Base-by-base conservation (phyloP, 2,888 invertebrate species). In the Hymenopus coronatus region DNA sequence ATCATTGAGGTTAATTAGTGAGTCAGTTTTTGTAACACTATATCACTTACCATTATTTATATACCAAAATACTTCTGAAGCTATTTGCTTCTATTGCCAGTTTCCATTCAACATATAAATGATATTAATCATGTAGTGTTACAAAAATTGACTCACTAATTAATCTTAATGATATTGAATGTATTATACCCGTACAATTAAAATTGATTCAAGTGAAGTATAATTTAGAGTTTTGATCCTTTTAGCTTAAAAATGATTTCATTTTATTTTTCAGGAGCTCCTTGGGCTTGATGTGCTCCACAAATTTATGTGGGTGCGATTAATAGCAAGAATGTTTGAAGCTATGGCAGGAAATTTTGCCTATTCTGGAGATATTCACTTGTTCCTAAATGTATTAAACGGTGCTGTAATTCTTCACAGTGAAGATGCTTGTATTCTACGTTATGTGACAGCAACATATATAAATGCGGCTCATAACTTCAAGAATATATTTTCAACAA, bases 381-480 rank as follows among this genome's bases (percentile, higher is more conserved):
- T 99, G 84, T 99, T 99, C 93, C 94, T 99, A 82, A 99, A 99
- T 93, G 99, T 99, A 0, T 94, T 99, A 6, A 99, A 99, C 91
- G 99, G 99, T 0, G 98, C 99, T 0, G 95, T 99, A 85, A 97
- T 99, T 92, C 94, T 99, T 85, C 99, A 99, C 93, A 98, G 99
- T 91, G 99, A 99, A 93, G 99, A 99, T 93, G 97, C 98, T 0
- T 96, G 99, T 89, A 98, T 99, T 91, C 95, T 99, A 90, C 95
- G 99, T 92, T 98, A 98, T 92, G 99, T 99, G 30, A 97, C 99
- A 93, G 99, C 99, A 0, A 98, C 99, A 0, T 99, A 98, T 92
- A 98, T 99, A 90, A 99, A 99, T 93, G 99, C 98, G 0, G 98
- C 98, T 0, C 98, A 98, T 91, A 99, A 99, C 94, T 99, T 99